Conservation (phyloP, 2,113 vertebrate genomes). For the Sander lucioperca region DNA sequence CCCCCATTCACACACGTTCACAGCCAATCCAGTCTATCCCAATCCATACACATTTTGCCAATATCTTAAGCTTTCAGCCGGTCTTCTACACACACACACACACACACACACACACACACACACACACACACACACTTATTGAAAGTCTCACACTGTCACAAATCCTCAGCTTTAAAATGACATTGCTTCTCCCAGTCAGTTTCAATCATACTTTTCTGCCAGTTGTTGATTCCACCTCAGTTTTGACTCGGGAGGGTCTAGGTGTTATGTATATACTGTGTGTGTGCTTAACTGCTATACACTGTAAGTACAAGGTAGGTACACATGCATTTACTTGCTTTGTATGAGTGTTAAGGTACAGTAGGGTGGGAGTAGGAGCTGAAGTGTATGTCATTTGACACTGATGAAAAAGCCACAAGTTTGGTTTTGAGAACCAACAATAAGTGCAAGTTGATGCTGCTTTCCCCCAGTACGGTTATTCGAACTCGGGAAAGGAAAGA, state of each 20-base stretch:
- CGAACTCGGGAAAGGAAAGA: conserved; percentile 68
- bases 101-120: neutral
- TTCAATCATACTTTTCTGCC: conserved; percentile 29
- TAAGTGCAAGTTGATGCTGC: conserved; percentile 54
- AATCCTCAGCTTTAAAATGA: conserved; percentile 47
- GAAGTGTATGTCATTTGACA: conserved; percentile 62
- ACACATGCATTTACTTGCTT: conserved; percentile 20
- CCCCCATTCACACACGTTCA: conserved; percentile 48
- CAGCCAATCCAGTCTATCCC: neutral
- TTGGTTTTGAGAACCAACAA: conserved; percentile 50
- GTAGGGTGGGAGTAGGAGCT: conserved; percentile 38
- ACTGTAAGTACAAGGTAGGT: neutral
- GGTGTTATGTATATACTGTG: conserved; percentile 7
- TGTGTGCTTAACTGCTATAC: neutral
- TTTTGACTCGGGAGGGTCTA: conserved; percentile 15
- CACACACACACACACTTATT: neutral
- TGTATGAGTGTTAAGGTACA: conserved; percentile 15
- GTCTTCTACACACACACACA: neutral
- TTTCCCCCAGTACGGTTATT: conserved; percentile 47
- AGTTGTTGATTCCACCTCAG: conserved; percentile 34
- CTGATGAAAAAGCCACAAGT: conserved; percentile 76
- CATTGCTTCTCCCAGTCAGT: conserved; percentile 35
- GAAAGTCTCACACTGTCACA: conserved; percentile 1
- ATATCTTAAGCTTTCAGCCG: conserved; percentile 49
- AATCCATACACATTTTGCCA: conserved; percentile 29